Evolutionary conservation across 2,888 invertebrate genomes (phyloP).

Genomic region (Drepanosiphum platanoidis): DNA sequence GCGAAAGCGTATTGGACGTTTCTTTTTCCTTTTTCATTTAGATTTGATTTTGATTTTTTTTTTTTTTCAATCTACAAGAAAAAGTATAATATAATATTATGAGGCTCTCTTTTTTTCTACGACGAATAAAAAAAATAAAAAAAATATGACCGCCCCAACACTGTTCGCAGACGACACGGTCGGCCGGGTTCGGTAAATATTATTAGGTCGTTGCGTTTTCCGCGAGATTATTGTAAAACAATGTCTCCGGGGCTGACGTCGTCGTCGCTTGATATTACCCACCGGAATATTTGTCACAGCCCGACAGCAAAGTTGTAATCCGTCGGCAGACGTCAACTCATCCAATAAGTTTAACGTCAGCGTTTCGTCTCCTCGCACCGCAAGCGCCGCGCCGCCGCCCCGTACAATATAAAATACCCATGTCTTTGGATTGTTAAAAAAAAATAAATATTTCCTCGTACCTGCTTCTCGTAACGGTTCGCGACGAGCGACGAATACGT

Average conservation of each 20-base stretch:
- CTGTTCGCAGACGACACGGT: neutral
- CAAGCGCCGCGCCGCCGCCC: neutral
- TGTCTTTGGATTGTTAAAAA: constrained; percentile 11
- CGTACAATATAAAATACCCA: neutral
- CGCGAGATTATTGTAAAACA: constrained; percentile 30
- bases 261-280: constrained; percentile 12
- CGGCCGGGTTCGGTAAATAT: neutral
- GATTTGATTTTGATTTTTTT: constrained; percentile 2
- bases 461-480: no score
- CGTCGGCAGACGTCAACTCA: constrained; percentile 20
- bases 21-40: neutral
- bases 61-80: constrained; percentile 20
- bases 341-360: constrained; percentile 19
- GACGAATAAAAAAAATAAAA: neutral
- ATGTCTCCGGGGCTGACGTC: constrained; percentile 9
- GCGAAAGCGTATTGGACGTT: neutral
- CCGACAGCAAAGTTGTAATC: constrained; percentile 12
- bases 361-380: constrained; percentile 18
- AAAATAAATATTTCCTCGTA: no score
- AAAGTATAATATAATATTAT: no score
- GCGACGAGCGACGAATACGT: no score
- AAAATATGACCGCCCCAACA: neutral
- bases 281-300: constrained; percentile 15
- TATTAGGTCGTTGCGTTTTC: neutral
- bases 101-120: neutral